Percentiles rank a stretch among this genome's conserved stretches.
These are phyloP conservation scores for Cydia fagiglandana DNA, from an alignment of 1,140 invertebrate genomes.

Conservation along the genomic window DNA sequence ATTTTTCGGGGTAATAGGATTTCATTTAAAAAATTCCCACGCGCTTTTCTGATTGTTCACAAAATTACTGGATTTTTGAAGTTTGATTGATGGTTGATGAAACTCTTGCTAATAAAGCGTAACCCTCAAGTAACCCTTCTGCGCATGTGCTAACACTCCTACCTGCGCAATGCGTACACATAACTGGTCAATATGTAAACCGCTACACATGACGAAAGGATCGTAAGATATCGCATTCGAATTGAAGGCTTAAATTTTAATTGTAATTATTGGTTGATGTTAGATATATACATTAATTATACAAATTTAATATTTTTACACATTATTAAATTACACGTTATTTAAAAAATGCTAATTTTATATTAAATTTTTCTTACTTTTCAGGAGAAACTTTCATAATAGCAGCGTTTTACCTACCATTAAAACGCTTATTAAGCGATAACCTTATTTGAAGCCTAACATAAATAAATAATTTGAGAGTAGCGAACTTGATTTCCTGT, in stretches of 20 bases:
- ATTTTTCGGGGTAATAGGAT: not conserved
- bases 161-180: conserved; percentile 40
- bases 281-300: not conserved
- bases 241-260: not conserved
- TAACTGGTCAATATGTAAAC: conserved; percentile 52
- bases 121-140: conserved; percentile 34
- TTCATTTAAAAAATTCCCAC: not conserved
- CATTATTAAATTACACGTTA: too few relatives aligned
- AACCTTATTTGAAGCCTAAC: too few relatives aligned
- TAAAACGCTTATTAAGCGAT: too few relatives aligned
- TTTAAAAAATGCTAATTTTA: too few relatives aligned
- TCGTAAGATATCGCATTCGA: conserved; percentile 34
- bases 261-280: not conserved
- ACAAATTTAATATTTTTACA: too few relatives aligned
- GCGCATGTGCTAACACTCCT: conserved; percentile 44
- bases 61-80: not conserved
- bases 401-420: too few relatives aligned
- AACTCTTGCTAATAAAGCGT: not conserved
- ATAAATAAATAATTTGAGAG: too few relatives aligned
- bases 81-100: conserved; percentile 3
- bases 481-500: too few relatives aligned
- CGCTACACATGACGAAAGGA: conserved; percentile 44
- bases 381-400: too few relatives aligned
- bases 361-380: too few relatives aligned
- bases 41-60: not conserved